Percentiles rank a stretch among this genome's conserved stretches.
These are phyloP conservation scores for Octomys mimax DNA, from an alignment of 2,797 vertebrate species.

Conservation along the genomic window DNA sequence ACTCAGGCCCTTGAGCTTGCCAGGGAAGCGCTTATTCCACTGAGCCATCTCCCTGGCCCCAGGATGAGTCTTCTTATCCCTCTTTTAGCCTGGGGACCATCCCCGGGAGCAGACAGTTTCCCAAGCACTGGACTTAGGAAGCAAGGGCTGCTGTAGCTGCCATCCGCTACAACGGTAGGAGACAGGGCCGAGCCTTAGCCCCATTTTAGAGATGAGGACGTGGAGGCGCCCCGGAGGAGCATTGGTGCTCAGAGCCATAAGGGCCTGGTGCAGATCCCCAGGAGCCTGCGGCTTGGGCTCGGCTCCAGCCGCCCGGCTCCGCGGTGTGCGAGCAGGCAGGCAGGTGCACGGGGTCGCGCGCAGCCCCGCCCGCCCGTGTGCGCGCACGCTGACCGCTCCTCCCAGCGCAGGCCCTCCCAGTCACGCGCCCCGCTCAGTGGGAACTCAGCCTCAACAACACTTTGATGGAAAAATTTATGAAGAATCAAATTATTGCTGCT, in stretches of 20 bases:
- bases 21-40: too few relatives aligned
- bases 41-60: too few relatives aligned
- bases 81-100: background rate
- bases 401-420: conserved; percentile 76
- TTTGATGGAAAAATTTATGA: conserved; percentile 93
- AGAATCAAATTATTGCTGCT: conserved; percentile 92
- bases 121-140: rapidly evolving
- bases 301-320: background rate
- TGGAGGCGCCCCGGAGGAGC: background rate
- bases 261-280: background rate
- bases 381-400: conserved; percentile 82
- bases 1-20: too few relatives aligned
- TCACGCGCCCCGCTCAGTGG: conserved; percentile 84
- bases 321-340: background rate
- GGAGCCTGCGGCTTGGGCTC: background rate
- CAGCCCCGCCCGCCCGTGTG: background rate
- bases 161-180: background rate
- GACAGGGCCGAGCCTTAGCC: background rate
- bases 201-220: conserved; percentile 62
- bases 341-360: background rate
- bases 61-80: too few relatives aligned
- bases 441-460: conserved; percentile 87
- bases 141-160: background rate
- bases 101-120: background rate
- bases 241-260: background rate